These are phyloP conservation scores for Epizoanthus fatuus DNA, from an alignment of 92 coral and sea anemone species.

Conservation along the genomic window DNA sequence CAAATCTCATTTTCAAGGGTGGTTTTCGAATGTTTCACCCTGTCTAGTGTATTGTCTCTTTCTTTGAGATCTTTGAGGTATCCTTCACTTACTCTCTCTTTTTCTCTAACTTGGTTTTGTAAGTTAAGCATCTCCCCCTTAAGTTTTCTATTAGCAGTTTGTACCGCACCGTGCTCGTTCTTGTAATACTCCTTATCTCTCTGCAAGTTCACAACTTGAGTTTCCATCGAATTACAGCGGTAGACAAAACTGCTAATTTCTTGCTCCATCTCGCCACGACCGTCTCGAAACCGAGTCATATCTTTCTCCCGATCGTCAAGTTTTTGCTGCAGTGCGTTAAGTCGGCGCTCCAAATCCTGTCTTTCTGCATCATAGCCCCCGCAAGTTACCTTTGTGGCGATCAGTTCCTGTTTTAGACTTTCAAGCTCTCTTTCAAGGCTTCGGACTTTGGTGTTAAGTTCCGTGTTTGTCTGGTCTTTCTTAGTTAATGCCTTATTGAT, in stretches of 20 bases:
- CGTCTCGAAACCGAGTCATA: conserved; percentile 79
- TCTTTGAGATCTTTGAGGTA: conserved; percentile 84
- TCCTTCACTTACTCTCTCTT: conserved; percentile 82
- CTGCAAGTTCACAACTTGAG: conserved; percentile 82
- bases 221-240: conserved; percentile 90
- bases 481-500: conserved; percentile 73
- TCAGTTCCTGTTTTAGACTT: conserved; percentile 82
- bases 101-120: conserved; percentile 90
- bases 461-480: conserved; percentile 79
- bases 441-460: conserved; percentile 83
- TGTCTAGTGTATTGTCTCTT: conserved; percentile 77
- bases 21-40: conserved; percentile 75
- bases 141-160: conserved; percentile 78
- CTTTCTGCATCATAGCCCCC: conserved; percentile 88
- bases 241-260: conserved; percentile 79
- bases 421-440: conserved; percentile 89
- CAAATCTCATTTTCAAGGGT: conserved; percentile 84
- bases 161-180: conserved; percentile 85
- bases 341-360: conserved; percentile 80
- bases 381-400: conserved; percentile 77
- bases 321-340: conserved; percentile 73
- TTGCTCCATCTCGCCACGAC: conserved; percentile 86
- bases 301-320: conserved; percentile 86
- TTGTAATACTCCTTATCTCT: conserved; percentile 96
- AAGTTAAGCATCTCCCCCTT: conserved; percentile 85